Conservation (phyloP, 2,888 invertebrate genomes). For the Cerceris ruficornis region DNA sequence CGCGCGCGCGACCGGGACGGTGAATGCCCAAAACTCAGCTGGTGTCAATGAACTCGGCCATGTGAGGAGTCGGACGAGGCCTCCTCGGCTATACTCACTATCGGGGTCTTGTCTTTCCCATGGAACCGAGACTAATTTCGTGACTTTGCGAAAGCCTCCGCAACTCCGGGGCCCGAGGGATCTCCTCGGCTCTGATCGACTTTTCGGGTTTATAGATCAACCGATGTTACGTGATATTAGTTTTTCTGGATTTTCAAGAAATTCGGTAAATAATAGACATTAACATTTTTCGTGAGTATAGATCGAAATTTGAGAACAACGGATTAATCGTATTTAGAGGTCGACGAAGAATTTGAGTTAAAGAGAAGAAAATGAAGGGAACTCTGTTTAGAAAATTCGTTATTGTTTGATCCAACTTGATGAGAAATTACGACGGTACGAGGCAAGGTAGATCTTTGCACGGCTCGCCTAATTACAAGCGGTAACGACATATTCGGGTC, state of each 20-base stretch:
- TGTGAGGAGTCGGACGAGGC: slow-evolving; percentile 77
- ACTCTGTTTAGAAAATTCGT: no score
- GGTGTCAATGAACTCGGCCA: slow-evolving; percentile 81
- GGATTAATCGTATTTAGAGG: no score
- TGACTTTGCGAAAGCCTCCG: slow-evolving; percentile 78
- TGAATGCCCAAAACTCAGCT: slow-evolving; percentile 81
- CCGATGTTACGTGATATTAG: not conserved
- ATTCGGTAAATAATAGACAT: no score
- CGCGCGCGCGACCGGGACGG: slow-evolving; percentile 74
- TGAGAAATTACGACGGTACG: no score
- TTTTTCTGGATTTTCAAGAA: not conserved
- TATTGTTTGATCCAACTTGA: no score
- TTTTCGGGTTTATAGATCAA: slow-evolving; percentile 43
- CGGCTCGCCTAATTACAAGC: slow-evolving; percentile 53
- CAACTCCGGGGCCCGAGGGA: slow-evolving; percentile 29
- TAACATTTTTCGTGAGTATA: no score
- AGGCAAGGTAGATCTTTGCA: not conserved
- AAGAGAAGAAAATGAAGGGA: no score
- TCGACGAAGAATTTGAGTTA: no score
- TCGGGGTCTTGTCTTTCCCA: slow-evolving; percentile 82
- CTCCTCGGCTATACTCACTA: slow-evolving; percentile 75
- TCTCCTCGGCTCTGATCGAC: slow-evolving; percentile 40
- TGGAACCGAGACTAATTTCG: slow-evolving; percentile 81
- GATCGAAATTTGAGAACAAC: no score
- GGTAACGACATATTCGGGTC: slow-evolving; percentile 56